phyloP scores from a whole-genome alignment of 2,797 vertebrate species.

The Cyclopterus lumpus region DNA sequence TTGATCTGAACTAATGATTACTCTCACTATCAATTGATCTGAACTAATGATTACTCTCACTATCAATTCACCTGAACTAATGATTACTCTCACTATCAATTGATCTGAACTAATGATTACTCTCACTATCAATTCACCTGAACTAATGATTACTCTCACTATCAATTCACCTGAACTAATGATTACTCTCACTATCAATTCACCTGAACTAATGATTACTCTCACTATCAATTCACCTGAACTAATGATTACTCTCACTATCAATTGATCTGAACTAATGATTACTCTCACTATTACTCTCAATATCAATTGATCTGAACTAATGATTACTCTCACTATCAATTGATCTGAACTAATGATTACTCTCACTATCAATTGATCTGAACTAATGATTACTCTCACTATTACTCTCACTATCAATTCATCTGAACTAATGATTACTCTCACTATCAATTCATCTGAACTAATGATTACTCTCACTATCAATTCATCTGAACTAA shows the following conservation, averaged over 20 bases:
- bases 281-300: background rate
- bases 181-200: background rate
- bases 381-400: background rate
- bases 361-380: background rate
- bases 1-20: background rate
- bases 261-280: too few relatives aligned
- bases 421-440: background rate
- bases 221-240: too few relatives aligned
- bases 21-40: too few relatives aligned
- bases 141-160: background rate
- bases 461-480: background rate
- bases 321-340: background rate
- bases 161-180: too few relatives aligned
- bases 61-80: too few relatives aligned
- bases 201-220: background rate
- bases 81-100: background rate
- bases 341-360: background rate
- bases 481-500: too few relatives aligned
- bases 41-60: background rate
- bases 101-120: background rate
- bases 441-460: too few relatives aligned
- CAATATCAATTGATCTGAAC: too few relatives aligned
- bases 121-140: too few relatives aligned
- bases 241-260: background rate
- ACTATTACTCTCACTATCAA: too few relatives aligned